Conservation (phyloP, 2,888 invertebrate genomes). For the Luperina nickerlii region DNA sequence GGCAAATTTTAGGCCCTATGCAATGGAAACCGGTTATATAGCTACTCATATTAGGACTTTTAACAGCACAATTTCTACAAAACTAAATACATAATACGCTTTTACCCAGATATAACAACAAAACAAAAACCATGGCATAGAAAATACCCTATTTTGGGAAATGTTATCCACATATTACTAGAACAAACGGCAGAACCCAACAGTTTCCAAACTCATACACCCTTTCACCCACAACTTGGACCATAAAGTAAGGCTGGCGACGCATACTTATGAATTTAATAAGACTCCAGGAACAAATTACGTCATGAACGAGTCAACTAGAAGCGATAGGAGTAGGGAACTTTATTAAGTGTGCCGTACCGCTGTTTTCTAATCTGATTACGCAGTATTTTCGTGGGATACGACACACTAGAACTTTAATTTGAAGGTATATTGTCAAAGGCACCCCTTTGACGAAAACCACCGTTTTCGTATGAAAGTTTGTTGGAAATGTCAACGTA, state of each 20-base stretch:
- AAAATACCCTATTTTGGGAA: constrained; percentile 15
- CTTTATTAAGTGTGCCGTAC: constrained; percentile 71
- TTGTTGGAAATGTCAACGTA: constrained; percentile 25
- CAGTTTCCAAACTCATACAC: constrained; percentile 47
- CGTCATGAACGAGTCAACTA: constrained; percentile 74
- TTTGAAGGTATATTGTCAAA: constrained; percentile 50
- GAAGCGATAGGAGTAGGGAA: constrained; percentile 68
- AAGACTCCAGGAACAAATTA: constrained; percentile 84
- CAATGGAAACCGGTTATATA: not conserved
- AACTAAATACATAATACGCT: not conserved
- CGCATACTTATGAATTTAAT: constrained; percentile 87
- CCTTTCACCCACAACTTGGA: constrained; percentile 68
- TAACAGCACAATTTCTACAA: not conserved
- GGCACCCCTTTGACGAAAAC: too few species aligned
- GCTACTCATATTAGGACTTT: not conserved
- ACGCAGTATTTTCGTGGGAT: constrained; percentile 63
- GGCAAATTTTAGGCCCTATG: not conserved
- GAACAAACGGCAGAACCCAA: constrained; percentile 35
- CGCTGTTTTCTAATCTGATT: constrained; percentile 70
- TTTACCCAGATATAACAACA: not conserved
- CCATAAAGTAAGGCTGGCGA: constrained; percentile 69
- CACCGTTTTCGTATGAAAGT: constrained; percentile 37
- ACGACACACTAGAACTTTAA: constrained; percentile 59
- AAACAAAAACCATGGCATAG: constrained; percentile 8
- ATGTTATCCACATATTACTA: constrained; percentile 21